A percentile compares a stretch with the other conserved stretches of the same genome.
These are phyloP conservation scores for Melanostoma mellinum DNA, from an alignment of 2,888 invertebrate species.

Conservation along the genomic window DNA sequence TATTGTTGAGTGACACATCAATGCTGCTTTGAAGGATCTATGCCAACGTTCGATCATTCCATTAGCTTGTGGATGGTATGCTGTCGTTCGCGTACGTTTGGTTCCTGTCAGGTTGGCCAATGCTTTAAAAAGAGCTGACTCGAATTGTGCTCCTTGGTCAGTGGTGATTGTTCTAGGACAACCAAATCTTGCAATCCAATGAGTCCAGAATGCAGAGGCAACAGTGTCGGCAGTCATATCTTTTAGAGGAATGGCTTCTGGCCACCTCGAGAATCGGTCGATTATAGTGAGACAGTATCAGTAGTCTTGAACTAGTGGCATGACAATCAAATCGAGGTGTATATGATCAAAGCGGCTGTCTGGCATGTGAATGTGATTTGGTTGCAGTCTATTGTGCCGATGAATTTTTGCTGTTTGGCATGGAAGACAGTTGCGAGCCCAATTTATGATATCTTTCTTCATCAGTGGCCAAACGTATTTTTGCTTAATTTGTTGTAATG, in stretches of 20 bases:
- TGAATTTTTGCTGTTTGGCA: constrained; percentile 40
- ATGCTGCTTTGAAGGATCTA: constrained; percentile 79
- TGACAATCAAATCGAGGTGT: constrained; percentile 21
- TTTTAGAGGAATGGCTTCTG: constrained; percentile 16
- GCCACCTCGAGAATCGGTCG: constrained; percentile 4
- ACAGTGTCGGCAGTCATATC: constrained; percentile 26
- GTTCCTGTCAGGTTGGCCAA: constrained; percentile 48
- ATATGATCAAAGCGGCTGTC: constrained; percentile 25
- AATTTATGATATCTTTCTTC: constrained; percentile 35
- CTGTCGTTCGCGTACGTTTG: constrained; percentile 33
- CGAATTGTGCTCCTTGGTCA: constrained; percentile 37
- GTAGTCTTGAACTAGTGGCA: constrained; percentile 9
- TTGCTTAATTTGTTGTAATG: constrained; percentile 36
- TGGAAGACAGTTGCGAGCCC: constrained; percentile 22
- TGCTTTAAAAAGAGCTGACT: constrained; percentile 14
- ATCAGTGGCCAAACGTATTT: constrained; percentile 47
- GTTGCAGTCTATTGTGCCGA: constrained; percentile 11
- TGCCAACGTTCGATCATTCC: constrained; percentile 78
- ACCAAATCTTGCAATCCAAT: constrained; percentile 38
- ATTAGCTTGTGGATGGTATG: constrained; percentile 3
- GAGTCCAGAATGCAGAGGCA: constrained; percentile 9
- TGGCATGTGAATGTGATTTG: constrained; percentile 11
- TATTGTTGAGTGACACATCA: constrained; percentile 74
- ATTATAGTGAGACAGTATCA: not conserved
- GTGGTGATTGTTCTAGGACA: constrained; percentile 26